Base-by-base conservation (phyloP, 1,140 invertebrate species). In the Trichonephila clavipes region DNA sequence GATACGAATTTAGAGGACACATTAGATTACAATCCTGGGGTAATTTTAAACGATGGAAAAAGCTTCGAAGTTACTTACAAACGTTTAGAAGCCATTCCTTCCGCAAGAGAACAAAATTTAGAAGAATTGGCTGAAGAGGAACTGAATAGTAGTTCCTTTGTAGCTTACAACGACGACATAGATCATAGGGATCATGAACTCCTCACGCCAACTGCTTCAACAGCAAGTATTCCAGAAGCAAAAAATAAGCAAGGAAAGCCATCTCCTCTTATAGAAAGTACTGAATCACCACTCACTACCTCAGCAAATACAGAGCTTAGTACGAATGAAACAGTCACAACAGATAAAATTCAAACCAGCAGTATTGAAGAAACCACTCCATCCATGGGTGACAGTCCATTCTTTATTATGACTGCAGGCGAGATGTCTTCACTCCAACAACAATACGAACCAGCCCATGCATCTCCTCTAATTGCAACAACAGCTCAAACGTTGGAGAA, bases 31-130 rank as follows among this genome's bases (percentile, higher is more conserved):
- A 82, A 81, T 82, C 86, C 92, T 59, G 61, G 69, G 44, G 34
- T 82, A 5, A 59, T 93, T 69, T 34, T 61, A 16, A 64, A 88
- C 66, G 88, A 85, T 66, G 93, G 88, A 7, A 94, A 94, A 40
- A 94, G 93, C 59, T 94, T 62, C 34, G 93, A 94, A 69, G 77
- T 94, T 0, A 66, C 93, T 10, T 94, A 94, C 34, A 94, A 94
- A 44, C 28, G 87, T 14, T 69, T 94, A 28, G 87, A 94, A 69
- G 77, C 87, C 7, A 85, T 89, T 16, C 93, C 87, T 8, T 58
- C 64, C 6, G 58, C 59, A 19, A 88, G 72, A 72, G 92, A 93
- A 58, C 66, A 93, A n/a, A 93, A 93, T 58, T 24, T 81, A 28
- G 64, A 81, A 8, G 92, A 93, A 40, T 12, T 61, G 16, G 2